Percentiles rank a stretch among this genome's conserved stretches.
Conservation (phyloP, 1,140 invertebrate species). For the Apocrypta bakeri region DNA sequence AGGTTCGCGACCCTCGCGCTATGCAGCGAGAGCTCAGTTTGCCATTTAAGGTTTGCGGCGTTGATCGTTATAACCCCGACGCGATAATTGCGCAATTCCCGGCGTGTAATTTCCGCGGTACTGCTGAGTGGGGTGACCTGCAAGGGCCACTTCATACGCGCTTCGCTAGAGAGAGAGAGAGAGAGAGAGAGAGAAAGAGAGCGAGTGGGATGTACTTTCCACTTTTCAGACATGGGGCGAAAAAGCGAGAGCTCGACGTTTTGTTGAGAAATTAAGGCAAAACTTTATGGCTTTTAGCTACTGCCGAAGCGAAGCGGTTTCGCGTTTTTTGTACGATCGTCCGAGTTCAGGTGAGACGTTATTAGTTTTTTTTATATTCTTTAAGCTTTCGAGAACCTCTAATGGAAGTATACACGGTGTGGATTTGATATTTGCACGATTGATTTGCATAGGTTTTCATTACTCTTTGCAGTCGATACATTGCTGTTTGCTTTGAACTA, state of each 20-base stretch:
- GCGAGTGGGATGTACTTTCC: neutral
- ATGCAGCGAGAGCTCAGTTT: slow-evolving; percentile 38
- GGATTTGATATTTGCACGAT: too few relatives aligned
- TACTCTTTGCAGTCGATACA: too few relatives aligned
- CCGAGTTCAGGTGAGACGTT: too few relatives aligned
- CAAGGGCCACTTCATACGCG: neutral
- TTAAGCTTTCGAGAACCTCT: too few relatives aligned
- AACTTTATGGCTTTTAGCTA: neutral
- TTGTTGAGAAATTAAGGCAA: slow-evolving; percentile 19
- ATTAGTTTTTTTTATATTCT: too few relatives aligned
- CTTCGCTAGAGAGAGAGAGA: too few relatives aligned
- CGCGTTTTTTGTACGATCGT: too few relatives aligned
- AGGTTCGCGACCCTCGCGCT: neutral
- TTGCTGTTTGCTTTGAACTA: too few relatives aligned
- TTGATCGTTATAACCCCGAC: slow-evolving; percentile 56
- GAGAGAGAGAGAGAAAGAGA: too few relatives aligned
- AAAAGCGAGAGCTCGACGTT: neutral
- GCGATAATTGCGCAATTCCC: slow-evolving; percentile 58
- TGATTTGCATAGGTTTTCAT: too few relatives aligned
- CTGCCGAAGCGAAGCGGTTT: too few relatives aligned
- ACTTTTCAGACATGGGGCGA: slow-evolving; percentile 9
- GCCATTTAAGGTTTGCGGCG: slow-evolving; percentile 58
- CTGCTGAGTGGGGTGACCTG: neutral
- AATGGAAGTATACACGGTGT: too few relatives aligned
- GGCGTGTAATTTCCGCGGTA: slow-evolving; percentile 49